phyloP scores from a whole-genome alignment of 2,113 vertebrate genomes.

The Cephalopholis sonnerati region DNA sequence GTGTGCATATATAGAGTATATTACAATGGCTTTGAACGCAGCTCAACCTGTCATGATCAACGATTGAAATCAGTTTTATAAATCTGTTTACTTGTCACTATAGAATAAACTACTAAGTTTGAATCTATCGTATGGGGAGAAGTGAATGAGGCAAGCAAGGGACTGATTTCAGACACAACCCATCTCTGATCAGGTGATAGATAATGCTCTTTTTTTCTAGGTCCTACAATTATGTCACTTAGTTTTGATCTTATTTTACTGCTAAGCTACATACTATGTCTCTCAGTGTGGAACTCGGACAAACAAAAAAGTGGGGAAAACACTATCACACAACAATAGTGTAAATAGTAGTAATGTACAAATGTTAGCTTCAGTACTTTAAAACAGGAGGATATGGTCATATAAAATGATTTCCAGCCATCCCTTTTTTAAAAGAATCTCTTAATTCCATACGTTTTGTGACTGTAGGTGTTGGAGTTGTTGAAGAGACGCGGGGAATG shows the following conservation, averaged over 20 bases:
- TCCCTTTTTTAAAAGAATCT: too few species aligned
- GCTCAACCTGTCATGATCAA: too few species aligned
- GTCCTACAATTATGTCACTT: not conserved
- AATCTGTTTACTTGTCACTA: not conserved
- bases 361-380: too few species aligned
- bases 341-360: too few species aligned
- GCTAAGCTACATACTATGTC: too few species aligned
- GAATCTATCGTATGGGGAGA: not conserved
- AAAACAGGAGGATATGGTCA: not conserved
- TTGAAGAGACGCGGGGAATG: conserved; percentile 77
- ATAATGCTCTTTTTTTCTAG: not conserved
- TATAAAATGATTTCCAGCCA: not conserved
- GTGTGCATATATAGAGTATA: too few species aligned
- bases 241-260: not conserved
- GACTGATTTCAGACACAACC: too few species aligned
- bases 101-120: not conserved
- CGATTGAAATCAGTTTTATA: too few species aligned
- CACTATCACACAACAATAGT: too few species aligned
- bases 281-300: too few species aligned
- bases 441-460: not conserved
- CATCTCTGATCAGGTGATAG: not conserved
- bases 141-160: not conserved
- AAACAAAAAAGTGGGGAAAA: too few species aligned
- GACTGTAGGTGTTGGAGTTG: conserved; percentile 88
- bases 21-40: too few species aligned